Conservation (phyloP, 2,888 invertebrate genomes). For the Troides helena region DNA sequence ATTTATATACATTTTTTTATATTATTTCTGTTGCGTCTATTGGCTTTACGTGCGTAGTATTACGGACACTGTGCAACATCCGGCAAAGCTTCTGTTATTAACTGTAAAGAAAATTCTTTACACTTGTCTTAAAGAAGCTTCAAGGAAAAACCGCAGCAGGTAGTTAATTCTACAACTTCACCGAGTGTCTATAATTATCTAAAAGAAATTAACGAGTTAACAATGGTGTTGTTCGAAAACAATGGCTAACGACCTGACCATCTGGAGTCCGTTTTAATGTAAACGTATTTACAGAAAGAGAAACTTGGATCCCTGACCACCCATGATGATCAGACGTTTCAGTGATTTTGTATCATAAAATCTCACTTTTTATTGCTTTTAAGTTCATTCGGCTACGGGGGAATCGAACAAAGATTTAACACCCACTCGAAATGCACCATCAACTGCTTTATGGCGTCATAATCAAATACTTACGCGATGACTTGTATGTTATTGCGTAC, state of each 20-base stretch:
- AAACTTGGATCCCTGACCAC: slow-evolving; percentile 63
- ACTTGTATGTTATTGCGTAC: slow-evolving; percentile 54
- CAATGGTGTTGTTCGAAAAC: slow-evolving; percentile 60
- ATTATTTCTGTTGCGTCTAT: too few species aligned
- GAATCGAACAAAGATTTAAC: slow-evolving; percentile 67
- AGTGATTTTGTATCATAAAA: slow-evolving; percentile 73
- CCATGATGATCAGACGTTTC: slow-evolving; percentile 75
- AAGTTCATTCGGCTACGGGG: slow-evolving; percentile 55
- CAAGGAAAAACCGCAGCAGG: too few species aligned
- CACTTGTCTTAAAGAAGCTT: too few species aligned
- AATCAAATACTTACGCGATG: slow-evolving; percentile 53
- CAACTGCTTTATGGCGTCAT: slow-evolving; percentile 51
- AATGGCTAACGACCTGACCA: slow-evolving; percentile 38
- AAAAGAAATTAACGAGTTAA: slow-evolving; percentile 43
- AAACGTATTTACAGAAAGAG: slow-evolving; percentile 67
- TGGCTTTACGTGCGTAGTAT: too few species aligned
- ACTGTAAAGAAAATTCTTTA: too few species aligned
- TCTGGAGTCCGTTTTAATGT: slow-evolving; percentile 52
- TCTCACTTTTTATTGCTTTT: slow-evolving; percentile 71
- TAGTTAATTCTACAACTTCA: too few species aligned
- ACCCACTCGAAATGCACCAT: slow-evolving; percentile 57
- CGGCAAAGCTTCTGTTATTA: too few species aligned
- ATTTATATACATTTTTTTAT: too few species aligned
- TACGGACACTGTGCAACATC: too few species aligned
- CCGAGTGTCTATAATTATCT: slow-evolving; percentile 33